Percentiles rank a stretch among this genome's conserved stretches.
Conservation (phyloP, 2,888 invertebrate genomes). For the Alsophila aescularia region DNA sequence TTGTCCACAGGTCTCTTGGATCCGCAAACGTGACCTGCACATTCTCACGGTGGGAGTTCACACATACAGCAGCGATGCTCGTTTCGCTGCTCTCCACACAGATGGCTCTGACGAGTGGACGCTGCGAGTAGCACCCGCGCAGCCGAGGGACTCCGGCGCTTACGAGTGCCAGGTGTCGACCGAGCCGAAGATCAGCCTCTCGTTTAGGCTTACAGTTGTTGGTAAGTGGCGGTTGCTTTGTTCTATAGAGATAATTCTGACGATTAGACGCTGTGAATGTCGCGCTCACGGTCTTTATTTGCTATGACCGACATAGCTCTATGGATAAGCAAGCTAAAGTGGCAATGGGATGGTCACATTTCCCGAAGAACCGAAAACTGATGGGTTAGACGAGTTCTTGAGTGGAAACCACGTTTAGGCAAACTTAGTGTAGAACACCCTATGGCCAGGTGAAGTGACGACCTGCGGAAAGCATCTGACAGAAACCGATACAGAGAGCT, state of each 20-base stretch:
- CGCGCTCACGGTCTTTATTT: too few species aligned
- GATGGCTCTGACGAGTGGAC: slow-evolving; percentile 87
- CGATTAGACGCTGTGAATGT: too few species aligned
- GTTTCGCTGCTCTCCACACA: slow-evolving; percentile 87
- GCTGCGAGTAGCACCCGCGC: slow-evolving; percentile 84
- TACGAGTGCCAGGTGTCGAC: slow-evolving; percentile 97
- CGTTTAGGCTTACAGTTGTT: slow-evolving; percentile 90
- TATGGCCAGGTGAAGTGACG: too few species aligned
- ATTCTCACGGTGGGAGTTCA: slow-evolving; percentile 87
- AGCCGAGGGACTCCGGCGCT: slow-evolving; percentile 92
- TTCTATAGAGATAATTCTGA: not conserved
- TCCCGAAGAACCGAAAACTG: too few species aligned
- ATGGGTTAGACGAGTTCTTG: too few species aligned
- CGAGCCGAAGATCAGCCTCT: slow-evolving; percentile 93
- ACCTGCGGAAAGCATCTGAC: too few species aligned
- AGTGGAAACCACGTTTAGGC: too few species aligned
- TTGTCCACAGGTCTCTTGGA: slow-evolving; percentile 91
- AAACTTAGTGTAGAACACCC: too few species aligned
- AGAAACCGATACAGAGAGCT: too few species aligned
- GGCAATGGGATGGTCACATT: too few species aligned
- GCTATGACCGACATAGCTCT: too few species aligned
- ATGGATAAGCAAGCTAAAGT: too few species aligned
- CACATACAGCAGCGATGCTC: slow-evolving; percentile 87
- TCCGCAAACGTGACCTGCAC: slow-evolving; percentile 92
- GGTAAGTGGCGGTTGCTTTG: slow-evolving; percentile 83